phyloP scores from a whole-genome alignment of 2,888 invertebrate genomes.

The Mesorhabditis sp. region DNA sequence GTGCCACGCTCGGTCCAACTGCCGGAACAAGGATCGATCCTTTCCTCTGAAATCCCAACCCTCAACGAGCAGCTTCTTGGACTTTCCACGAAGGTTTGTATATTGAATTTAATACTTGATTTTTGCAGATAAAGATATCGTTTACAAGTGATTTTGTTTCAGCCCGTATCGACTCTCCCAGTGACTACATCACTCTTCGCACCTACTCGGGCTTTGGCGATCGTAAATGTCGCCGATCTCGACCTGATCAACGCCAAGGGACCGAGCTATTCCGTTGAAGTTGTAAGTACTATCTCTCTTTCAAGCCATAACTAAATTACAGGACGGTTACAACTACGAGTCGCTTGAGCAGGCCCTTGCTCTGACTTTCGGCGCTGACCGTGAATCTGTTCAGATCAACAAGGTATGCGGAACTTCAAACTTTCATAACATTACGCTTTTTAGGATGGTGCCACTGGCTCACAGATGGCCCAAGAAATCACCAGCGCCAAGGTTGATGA shows the following conservation, averaged over 20 bases:
- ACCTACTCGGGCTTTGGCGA: constrained; percentile 30
- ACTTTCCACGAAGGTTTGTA: constrained; percentile 18
- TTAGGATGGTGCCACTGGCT: constrained; percentile 1
- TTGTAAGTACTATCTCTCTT: constrained; percentile 10
- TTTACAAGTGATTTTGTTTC: neutral
- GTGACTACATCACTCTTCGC: constrained; percentile 29
- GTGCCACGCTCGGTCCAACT: constrained; percentile 25
- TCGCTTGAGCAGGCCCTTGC: constrained; percentile 27
- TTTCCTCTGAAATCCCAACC: constrained; percentile 20
- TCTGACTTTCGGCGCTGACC: constrained; percentile 27
- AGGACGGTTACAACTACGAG: constrained; percentile 22
- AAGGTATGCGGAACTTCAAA: neutral
- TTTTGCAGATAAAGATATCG: too few species aligned
- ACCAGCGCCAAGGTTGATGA: constrained; percentile 15
- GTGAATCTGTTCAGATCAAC: constrained; percentile 25
- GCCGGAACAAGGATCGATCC: constrained; percentile 19
- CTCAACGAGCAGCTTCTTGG: constrained; percentile 34
- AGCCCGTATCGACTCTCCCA: constrained; percentile 20
- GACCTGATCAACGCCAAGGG: constrained; percentile 18
- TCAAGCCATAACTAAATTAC: neutral
- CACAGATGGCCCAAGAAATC: neutral
- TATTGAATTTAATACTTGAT: neutral
- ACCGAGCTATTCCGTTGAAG: constrained; percentile 18
- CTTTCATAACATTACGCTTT: neutral
- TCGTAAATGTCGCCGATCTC: constrained; percentile 23